Evolutionary conservation across 2,797 vertebrate species (phyloP).

Genomic region (Thamnophis elegans): DNA sequence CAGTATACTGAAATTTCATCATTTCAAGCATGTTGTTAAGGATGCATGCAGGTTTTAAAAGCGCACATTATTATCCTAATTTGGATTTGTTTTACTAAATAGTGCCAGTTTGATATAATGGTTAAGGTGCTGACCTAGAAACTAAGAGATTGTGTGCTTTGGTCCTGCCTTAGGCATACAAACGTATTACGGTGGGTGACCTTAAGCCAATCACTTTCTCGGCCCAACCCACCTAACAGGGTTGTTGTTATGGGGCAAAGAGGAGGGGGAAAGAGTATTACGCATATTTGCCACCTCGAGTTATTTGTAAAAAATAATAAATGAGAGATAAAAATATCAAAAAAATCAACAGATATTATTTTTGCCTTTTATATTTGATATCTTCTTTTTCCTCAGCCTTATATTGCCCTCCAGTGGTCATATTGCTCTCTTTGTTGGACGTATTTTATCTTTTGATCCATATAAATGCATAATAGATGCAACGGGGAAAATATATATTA

Average conservation of each 20-base stretch:
- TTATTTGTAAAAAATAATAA: not conserved
- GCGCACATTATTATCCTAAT: not conserved
- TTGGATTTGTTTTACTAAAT: not conserved
- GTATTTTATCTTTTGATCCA: not conserved
- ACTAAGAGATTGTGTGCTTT: not conserved
- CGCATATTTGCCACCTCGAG: not conserved
- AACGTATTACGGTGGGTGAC: not conserved
- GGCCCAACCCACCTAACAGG: not conserved
- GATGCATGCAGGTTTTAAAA: not conserved
- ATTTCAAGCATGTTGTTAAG: not conserved
- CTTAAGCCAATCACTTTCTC: not conserved
- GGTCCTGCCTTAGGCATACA: not conserved
- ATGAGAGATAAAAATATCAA: not conserved
- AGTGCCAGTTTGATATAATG: not conserved
- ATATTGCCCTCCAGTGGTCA: slow-evolving; percentile 14
- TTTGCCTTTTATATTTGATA: not conserved
- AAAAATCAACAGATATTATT: not conserved
- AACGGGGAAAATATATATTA: not conserved
- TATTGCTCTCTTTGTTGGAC: not conserved
- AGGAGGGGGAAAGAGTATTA: not conserved
- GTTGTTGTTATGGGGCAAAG: not conserved
- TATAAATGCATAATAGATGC: not conserved
- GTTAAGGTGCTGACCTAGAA: not conserved
- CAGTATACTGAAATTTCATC: not conserved
- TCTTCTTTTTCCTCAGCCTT: not conserved